phyloP scores from a whole-genome alignment of 2,888 invertebrate species.

The Alsophila aescularia region DNA sequence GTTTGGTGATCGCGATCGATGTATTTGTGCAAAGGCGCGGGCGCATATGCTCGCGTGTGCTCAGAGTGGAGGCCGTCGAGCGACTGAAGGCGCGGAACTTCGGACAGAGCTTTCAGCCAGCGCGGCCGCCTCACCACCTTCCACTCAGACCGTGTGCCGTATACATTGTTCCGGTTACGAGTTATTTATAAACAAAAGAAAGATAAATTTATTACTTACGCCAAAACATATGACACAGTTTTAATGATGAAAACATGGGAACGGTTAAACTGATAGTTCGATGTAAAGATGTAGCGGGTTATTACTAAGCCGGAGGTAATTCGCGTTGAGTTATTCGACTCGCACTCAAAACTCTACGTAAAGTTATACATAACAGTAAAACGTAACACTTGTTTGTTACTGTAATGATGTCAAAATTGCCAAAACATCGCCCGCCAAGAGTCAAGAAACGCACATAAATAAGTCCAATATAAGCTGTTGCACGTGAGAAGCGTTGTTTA shows the following conservation, averaged over 20 bases:
- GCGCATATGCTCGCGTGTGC: conserved; percentile 62
- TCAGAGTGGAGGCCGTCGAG: conserved; percentile 61
- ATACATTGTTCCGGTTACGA: conserved; percentile 78
- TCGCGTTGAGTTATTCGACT: conserved; percentile 36
- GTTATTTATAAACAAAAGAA: conserved; percentile 81
- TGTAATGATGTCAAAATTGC: conserved; percentile 33
- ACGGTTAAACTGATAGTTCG: conserved; percentile 41
- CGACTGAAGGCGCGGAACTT: conserved; percentile 64
- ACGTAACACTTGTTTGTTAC: conserved; percentile 31
- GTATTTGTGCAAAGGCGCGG: conserved; percentile 50
- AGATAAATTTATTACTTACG: conserved; percentile 72
- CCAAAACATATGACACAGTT: conserved; percentile 78
- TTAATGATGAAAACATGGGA: conserved; percentile 62
- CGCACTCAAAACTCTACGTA: conserved; percentile 34
- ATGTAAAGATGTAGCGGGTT: conserved; percentile 28
- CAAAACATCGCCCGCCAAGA: conserved; percentile 31
- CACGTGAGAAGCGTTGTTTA: conserved; percentile 14
- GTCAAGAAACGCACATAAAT: conserved; percentile 32
- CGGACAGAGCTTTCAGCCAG: conserved; percentile 52
- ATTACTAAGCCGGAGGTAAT: conserved; percentile 27
- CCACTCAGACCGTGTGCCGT: conserved; percentile 77
- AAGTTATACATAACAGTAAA: conserved; percentile 34
- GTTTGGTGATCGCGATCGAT: conserved; percentile 52
- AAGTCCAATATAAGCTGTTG: conserved; percentile 19
- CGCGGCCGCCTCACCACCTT: conserved; percentile 73